Base-by-base conservation (phyloP, 1,140 invertebrate species). In the Camponotus pennsylvanicus region DNA sequence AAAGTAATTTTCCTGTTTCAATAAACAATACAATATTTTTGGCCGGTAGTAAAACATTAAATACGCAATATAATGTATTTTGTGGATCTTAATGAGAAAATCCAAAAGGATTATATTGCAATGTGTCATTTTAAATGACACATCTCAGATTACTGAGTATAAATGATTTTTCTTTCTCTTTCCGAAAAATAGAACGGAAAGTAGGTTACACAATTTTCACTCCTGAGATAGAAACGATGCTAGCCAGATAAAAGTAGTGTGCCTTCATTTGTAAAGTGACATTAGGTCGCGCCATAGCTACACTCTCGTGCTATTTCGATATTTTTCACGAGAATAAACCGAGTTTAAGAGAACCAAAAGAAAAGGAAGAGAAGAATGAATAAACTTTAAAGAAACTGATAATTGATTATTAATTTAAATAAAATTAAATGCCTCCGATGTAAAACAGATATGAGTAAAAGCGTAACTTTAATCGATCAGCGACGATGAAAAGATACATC, bases 201-300 rank as follows among this genome's bases (percentile, higher is more conserved):
- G 8, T 34, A 40, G 21, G 7, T 59, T 52, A 21, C 8, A 63
- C 77, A 15, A 73, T 34, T 61, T 73, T 83, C 32, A 15, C 7
- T 45, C 8, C 27, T n/a, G 45, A 27, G 57, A 45, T 71, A 11
- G 18, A 57, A 59, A 42, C 52, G 66, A 71, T 34, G 64, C 64
- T 59, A 32, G 40, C 37, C 11, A 37, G 70, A 82, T 71, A 82
- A 82, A 82, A 73, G 32, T 82, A 73, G 67, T 55, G 40, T 37
- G 37, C 11, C 18, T 59, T 82, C 52, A 73, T 82, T 75, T 83
- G 57, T 83, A 75, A 73, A 83, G 42, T 75, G 40, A 83, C 69
- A 63, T 83, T 83, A 75, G 55, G 18, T 82, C 21, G 37, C 15
- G 15, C 3, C 7, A n/a, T 59, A n/a, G 55, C 15, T 5, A 13